Evolutionary conservation across 1,140 invertebrate genomes (phyloP).

Genomic region (Platyura marginata): DNA sequence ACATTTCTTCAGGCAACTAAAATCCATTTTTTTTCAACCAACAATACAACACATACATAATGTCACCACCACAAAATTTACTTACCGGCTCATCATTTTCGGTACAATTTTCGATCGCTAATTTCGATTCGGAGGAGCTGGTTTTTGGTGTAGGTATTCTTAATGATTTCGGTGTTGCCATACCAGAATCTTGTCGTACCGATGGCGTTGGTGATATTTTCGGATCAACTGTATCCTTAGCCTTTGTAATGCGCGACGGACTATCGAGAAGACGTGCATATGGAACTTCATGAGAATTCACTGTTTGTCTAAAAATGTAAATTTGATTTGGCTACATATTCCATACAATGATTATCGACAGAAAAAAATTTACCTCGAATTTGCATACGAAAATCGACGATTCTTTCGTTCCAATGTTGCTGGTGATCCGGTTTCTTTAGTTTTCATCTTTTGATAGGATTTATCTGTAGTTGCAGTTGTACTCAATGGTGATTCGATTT

Average conservation of each 20-base stretch:
- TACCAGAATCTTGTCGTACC: slow-evolving; percentile 40
- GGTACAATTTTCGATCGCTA: slow-evolving; percentile 45
- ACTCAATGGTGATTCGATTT: neutral
- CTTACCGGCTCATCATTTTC: too few relatives aligned
- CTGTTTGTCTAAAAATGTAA: neutral
- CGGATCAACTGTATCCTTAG: slow-evolving; percentile 11
- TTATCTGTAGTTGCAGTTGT: too few relatives aligned
- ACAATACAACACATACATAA: neutral
- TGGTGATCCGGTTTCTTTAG: slow-evolving; percentile 10
- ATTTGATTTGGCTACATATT: neutral
- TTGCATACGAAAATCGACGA: slow-evolving; percentile 17
- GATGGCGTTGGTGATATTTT: slow-evolving; percentile 17
- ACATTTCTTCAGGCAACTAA: slow-evolving; percentile 26
- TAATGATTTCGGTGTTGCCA: slow-evolving; percentile 32
- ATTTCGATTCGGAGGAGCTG: slow-evolving; percentile 64
- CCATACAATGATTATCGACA: too few relatives aligned
- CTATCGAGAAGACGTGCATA: slow-evolving; percentile 59
- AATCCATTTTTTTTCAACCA: neutral
- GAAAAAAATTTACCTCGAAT: slow-evolving; percentile 6
- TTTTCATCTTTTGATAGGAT: too few relatives aligned
- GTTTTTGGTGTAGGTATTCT: slow-evolving; percentile 29
- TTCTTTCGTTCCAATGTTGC: slow-evolving; percentile 16
- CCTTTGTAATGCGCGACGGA: slow-evolving; percentile 19
- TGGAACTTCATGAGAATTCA: slow-evolving; percentile 53
- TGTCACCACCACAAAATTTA: too few relatives aligned